A percentile compares a stretch with the other conserved stretches of the same genome.
Conservation (phyloP, 1,140 invertebrate genomes). For the Pseudomyrmex cubaensis region DNA sequence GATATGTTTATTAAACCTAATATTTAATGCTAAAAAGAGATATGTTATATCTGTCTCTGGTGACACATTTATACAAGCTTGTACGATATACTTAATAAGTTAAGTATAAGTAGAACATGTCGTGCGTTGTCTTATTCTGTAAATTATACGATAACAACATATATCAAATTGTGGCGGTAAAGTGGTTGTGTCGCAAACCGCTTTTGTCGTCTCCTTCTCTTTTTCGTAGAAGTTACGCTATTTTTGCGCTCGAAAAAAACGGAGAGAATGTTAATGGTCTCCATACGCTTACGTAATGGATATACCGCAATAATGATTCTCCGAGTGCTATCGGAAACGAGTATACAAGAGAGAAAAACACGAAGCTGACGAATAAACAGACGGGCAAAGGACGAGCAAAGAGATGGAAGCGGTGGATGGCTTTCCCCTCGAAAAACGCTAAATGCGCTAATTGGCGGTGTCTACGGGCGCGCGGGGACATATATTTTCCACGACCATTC, state of each 20-base stretch:
- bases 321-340: conserved; percentile 26
- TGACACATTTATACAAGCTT: neutral
- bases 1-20: too few species aligned
- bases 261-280: conserved; percentile 18
- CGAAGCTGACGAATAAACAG: conserved; percentile 25
- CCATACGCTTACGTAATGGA: conserved; percentile 30
- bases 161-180: too few species aligned
- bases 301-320: conserved; percentile 35
- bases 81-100: conserved; percentile 8
- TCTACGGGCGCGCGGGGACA: conserved; percentile 58
- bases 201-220: neutral
- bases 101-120: conserved; percentile 23
- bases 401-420: conserved; percentile 18
- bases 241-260: conserved; percentile 29
- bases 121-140: neutral
- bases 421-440: conserved; percentile 67
- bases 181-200: neutral
- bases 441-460: conserved; percentile 72
- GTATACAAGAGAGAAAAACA: conserved; percentile 39
- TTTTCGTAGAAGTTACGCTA: neutral
- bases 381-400: neutral
- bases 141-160: conserved; percentile 39
- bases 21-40: conserved; percentile 20
- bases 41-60: conserved; percentile 22
- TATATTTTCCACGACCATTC: conserved; percentile 72